Evolutionary conservation across 2,113 vertebrate genomes (phyloP).

Genomic region (Chinchilla lanigera): DNA sequence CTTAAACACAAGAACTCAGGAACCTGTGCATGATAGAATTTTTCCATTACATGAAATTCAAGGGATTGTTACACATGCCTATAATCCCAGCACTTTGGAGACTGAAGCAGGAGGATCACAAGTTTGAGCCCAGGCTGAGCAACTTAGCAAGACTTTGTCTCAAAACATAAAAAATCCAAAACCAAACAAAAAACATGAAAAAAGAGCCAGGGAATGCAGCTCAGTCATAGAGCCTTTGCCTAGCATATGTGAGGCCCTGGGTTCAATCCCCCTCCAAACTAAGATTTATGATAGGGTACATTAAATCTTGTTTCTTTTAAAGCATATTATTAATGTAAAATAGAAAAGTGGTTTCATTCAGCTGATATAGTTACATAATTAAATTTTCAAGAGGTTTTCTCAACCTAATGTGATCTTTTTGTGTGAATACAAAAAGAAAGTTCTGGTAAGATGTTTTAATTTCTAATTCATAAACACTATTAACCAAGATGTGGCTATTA

Average conservation of each 20-base stretch:
- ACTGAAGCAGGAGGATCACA: background rate
- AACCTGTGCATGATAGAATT: background rate
- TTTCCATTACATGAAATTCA: constrained; percentile 1
- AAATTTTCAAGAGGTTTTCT: background rate
- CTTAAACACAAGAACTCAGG: background rate
- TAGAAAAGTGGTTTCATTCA: background rate
- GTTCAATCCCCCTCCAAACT: background rate
- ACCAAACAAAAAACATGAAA: background rate
- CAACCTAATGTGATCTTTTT: background rate
- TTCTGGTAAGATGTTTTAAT: background rate
- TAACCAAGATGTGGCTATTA: background rate
- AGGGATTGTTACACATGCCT: background rate
- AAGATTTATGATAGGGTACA: background rate
- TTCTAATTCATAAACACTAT: background rate
- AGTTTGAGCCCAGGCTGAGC: background rate
- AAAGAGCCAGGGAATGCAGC: background rate
- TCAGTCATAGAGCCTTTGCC: background rate
- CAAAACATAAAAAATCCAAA: background rate
- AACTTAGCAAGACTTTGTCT: background rate
- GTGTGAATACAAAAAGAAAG: background rate
- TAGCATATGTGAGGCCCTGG: background rate
- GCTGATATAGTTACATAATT: background rate
- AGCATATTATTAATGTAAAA: constrained; percentile 16
- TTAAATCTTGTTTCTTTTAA: constrained; percentile 1
- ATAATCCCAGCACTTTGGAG: background rate